Percentiles rank a stretch among this genome's conserved stretches.
Evolutionary conservation across 2,113 vertebrate genomes (phyloP).

Genomic region (Apus apus): DNA sequence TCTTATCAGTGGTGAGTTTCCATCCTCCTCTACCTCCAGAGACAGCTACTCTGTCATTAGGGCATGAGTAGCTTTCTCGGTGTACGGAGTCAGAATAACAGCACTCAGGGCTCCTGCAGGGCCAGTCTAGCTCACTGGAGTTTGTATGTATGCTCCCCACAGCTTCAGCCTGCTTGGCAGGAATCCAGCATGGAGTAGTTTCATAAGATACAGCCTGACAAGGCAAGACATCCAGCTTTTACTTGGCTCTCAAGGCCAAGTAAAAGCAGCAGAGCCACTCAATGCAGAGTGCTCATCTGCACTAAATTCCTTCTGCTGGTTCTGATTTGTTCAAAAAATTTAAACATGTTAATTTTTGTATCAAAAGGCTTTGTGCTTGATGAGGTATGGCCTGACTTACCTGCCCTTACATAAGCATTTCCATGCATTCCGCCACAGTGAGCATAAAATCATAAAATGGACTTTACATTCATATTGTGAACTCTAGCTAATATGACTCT

Average conservation of each 20-base stretch:
- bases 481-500: fast-evolving
- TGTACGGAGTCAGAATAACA: not conserved
- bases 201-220: not conserved
- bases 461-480: not conserved
- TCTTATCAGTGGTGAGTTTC: not conserved
- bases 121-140: not conserved
- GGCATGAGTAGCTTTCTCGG: not conserved
- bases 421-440: not conserved
- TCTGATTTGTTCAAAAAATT: not conserved
- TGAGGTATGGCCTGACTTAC: not conserved
- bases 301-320: not conserved
- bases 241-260: not conserved
- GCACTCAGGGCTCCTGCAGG: not conserved
- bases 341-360: fast-evolving
- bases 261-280: not conserved
- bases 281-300: not conserved
- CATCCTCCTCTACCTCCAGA: not conserved
- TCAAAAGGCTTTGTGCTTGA: not conserved
- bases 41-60: not conserved
- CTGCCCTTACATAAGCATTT: not conserved
- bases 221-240: not conserved
- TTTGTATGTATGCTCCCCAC: not conserved
- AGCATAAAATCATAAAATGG: not conserved
- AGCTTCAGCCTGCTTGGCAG: not conserved
- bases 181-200: not conserved